A percentile compares a stretch with the other conserved stretches of the same genome.
Evolutionary conservation across 2,888 invertebrate genomes (phyloP).

Genomic region (Peribatodes rhomboidaria): DNA sequence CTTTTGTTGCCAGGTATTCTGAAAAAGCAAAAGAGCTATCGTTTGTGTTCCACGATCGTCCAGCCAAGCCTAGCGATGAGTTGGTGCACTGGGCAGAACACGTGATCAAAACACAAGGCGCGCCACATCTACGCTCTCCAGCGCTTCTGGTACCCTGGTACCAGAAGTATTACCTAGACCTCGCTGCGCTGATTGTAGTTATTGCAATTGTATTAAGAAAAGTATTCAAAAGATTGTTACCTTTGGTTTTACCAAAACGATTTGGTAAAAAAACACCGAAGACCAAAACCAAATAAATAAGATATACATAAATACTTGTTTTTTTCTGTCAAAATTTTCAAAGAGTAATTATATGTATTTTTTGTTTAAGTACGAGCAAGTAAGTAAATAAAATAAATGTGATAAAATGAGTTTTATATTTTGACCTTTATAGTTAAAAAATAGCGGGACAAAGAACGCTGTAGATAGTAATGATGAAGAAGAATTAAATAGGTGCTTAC

Average conservation of each 20-base stretch:
- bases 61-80: constrained; percentile 53
- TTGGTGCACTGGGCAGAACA: constrained; percentile 60
- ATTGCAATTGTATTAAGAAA: neutral
- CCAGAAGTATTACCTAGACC: constrained; percentile 62
- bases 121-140: constrained; percentile 58
- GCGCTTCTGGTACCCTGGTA: constrained; percentile 58
- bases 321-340: too few relatives aligned
- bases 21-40: constrained; percentile 56
- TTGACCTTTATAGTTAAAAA: too few relatives aligned
- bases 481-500: too few relatives aligned
- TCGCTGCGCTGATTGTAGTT: constrained; percentile 16
- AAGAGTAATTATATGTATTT: too few relatives aligned
- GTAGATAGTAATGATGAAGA: too few relatives aligned
- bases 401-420: too few relatives aligned
- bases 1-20: constrained; percentile 50
- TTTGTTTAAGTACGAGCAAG: too few relatives aligned
- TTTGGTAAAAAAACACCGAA: constrained; percentile 3
- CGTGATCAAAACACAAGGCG: constrained; percentile 57
- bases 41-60: constrained; percentile 58
- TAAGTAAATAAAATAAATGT: too few relatives aligned
- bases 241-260: neutral
- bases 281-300: constrained; percentile 1
- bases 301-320: too few relatives aligned
- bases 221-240: neutral
- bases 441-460: too few relatives aligned